Base-by-base conservation (phyloP, 37 sponge, comb jelly and placozoan species). In the Halichondria panicea region DNA sequence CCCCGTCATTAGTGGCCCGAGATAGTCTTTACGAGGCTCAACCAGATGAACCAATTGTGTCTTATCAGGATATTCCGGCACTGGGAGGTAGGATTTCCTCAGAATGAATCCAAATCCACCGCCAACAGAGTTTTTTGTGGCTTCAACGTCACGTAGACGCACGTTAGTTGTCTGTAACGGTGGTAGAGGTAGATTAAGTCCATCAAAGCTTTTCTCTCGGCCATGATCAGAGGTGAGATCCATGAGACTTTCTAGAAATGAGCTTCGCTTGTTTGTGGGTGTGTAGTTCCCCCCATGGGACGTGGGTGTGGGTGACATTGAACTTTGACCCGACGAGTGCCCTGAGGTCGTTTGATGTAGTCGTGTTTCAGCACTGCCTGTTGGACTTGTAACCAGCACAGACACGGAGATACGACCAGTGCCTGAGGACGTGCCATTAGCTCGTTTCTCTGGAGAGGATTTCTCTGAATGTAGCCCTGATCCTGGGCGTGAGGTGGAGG, bases 61-160 rank as follows among this genome's bases (percentile, higher is more conserved):
- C 22, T 78, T 59, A 15, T 82, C 88, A n/a, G 92, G 80, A 21
- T 82, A 69, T 0, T 82, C 77, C 21, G 92, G 92, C 13, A 72
- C 75, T 18, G 92, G 92, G 18, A 83, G 86, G 74, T 78, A 83
- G 15, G 92, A 86, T 25, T 84, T 77, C 2, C 87, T 73, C 11
- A 91, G 84, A 35, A 82, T 83, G 75, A 91, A 86, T 15, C 92
- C 92, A 62, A 87, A 91, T n/a, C 92, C 92, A 6, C 92, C 92
- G 0, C 78, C 62, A 3, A 75, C 70, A 5, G 78, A 37, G 46
- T 78, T 91, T 43, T 68, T 78, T 13, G 55, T 38, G 9, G 83
- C 75, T 45, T 70, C 46, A n/a, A 87, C 88, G 25, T 68, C 48
- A 0, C 88, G 67, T 25, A 43, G 66, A 30, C 64, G 50, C 15